Evolutionary conservation across 2,888 invertebrate species (phyloP).

Genomic region (Acronicta alni): DNA sequence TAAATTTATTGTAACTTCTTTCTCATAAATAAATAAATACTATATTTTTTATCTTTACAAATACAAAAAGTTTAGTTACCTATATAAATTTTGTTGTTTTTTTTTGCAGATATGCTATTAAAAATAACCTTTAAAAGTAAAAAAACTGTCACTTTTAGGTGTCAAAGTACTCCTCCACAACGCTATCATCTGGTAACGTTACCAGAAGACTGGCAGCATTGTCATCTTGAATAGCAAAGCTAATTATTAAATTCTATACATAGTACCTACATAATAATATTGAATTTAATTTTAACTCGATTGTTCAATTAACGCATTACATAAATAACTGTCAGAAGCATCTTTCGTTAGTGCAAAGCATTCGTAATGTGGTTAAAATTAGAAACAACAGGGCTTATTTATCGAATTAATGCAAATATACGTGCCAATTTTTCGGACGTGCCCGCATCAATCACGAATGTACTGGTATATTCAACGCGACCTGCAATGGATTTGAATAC

Average conservation of each 20-base stretch:
- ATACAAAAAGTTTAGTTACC: too few relatives aligned
- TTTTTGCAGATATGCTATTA: too few relatives aligned
- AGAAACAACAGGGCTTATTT: conserved; percentile 59
- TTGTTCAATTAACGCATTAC: conserved; percentile 39
- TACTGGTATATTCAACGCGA: neutral
- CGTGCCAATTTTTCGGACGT: conserved; percentile 31
- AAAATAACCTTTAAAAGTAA: too few relatives aligned
- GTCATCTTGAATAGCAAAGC: too few relatives aligned
- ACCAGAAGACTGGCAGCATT: too few relatives aligned
- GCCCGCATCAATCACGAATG: conserved; percentile 14
- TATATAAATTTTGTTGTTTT: too few relatives aligned
- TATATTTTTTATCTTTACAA: too few relatives aligned
- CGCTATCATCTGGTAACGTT: too few relatives aligned
- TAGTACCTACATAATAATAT: neutral
- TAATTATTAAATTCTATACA: neutral
- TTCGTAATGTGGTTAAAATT: conserved; percentile 64
- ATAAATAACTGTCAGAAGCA: conserved; percentile 12
- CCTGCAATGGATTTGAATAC: conserved; percentile 21
- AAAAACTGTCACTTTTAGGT: too few relatives aligned
- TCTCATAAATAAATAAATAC: too few relatives aligned
- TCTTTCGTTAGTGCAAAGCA: conserved; percentile 54
- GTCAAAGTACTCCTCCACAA: too few relatives aligned
- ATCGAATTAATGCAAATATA: conserved; percentile 52
- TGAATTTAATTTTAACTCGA: conserved; percentile 21
- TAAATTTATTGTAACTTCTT: too few relatives aligned